Percentiles rank a stretch among this genome's conserved stretches.
These are phyloP conservation scores for Timandra comae DNA, from an alignment of 2,888 invertebrate species.

Conservation along the genomic window DNA sequence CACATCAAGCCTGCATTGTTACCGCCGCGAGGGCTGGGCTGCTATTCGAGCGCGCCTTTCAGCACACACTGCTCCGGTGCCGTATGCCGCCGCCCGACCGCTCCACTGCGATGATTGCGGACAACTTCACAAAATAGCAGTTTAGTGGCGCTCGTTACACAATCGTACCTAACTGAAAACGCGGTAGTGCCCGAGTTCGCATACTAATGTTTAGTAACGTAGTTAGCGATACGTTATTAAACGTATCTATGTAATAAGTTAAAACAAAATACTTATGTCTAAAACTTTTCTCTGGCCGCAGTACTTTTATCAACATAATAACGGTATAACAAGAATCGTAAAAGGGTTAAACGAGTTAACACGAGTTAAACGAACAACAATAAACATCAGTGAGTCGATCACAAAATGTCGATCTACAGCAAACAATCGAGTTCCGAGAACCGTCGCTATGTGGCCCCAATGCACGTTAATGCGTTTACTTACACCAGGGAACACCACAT, in stretches of 20 bases:
- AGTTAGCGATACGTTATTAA: too few relatives aligned
- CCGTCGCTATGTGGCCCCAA: constrained; percentile 38
- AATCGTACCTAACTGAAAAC: constrained; percentile 25
- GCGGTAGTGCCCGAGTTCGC: constrained; percentile 14
- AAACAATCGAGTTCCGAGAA: constrained; percentile 50
- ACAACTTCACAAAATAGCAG: constrained; percentile 37
- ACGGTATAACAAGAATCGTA: too few relatives aligned
- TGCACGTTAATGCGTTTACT: constrained; percentile 47
- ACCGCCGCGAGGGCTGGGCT: constrained; percentile 66
- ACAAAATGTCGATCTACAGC: constrained; percentile 35
- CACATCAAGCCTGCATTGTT: constrained; percentile 73
- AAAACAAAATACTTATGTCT: too few relatives aligned
- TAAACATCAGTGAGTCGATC: constrained; percentile 36
- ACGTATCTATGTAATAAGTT: too few relatives aligned
- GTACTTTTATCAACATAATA: too few relatives aligned
- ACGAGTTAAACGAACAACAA: too few relatives aligned
- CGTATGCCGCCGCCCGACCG: constrained; percentile 8
- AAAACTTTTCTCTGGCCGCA: too few relatives aligned
- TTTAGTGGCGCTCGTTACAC: constrained; percentile 36
- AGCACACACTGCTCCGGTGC: constrained; percentile 47
- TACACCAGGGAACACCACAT: constrained; percentile 22
- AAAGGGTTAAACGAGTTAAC: too few relatives aligned
- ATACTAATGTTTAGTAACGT: constrained; percentile 5
- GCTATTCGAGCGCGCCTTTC: constrained; percentile 51
- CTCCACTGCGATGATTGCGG: constrained; percentile 32